Evolutionary conservation across 2,888 invertebrate genomes (phyloP).

Genomic region (Chelonus formosanus): DNA sequence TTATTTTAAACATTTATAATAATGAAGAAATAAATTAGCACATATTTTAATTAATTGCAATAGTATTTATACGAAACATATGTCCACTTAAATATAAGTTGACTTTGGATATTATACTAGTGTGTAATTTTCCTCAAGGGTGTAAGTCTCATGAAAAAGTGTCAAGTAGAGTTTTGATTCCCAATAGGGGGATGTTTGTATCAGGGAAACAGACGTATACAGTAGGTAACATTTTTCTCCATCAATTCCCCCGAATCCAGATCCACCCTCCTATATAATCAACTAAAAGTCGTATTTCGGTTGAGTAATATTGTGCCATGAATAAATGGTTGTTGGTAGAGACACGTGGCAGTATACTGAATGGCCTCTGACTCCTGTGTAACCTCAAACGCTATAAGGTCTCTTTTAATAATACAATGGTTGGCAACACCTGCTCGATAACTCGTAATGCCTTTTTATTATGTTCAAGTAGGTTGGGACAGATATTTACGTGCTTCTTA

Average conservation of each 20-base stretch:
- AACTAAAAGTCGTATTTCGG: constrained; percentile 37
- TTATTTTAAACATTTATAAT: neutral
- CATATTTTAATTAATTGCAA: too few species aligned
- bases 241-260: constrained; percentile 30
- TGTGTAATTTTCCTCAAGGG: neutral
- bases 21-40: neutral
- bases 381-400: too few species aligned
- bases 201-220: constrained; percentile 49
- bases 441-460: too few species aligned
- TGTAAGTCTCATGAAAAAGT: constrained; percentile 11
- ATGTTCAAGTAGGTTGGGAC: too few species aligned
- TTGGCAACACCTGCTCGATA: too few species aligned
- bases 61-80: too few species aligned
- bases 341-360: constrained; percentile 47
- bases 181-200: constrained; percentile 50
- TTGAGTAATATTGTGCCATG: constrained; percentile 37
- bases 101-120: too few species aligned
- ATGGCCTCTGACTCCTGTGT: constrained; percentile 39
- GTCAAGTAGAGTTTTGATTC: constrained; percentile 38
- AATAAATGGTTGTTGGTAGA: constrained; percentile 24
- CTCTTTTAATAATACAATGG: too few species aligned
- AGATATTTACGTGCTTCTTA: too few species aligned
- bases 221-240: constrained; percentile 44
- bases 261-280: neutral
- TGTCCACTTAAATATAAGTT: too few species aligned